These are phyloP conservation scores for Macrotrachela quadricornifera DNA, from an alignment of 1,140 invertebrate genomes.

Conservation along the genomic window DNA sequence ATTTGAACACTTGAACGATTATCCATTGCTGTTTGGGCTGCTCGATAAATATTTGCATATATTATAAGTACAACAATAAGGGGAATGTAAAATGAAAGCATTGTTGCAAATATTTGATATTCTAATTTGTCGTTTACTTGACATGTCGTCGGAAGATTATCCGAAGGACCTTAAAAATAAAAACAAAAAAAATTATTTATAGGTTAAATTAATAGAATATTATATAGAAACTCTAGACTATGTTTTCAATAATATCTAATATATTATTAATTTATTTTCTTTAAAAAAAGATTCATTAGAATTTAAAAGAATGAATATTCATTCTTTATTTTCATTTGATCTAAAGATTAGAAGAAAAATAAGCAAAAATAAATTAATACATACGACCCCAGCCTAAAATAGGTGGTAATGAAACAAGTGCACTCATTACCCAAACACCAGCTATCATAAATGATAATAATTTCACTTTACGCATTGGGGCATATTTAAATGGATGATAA, in stretches of 20 bases:
- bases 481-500: slow-evolving; percentile 34
- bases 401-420: slow-evolving; percentile 32
- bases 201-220: no score
- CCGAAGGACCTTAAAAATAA: no score
- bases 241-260: no score
- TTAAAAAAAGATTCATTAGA: no score
- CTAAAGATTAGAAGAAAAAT: no score
- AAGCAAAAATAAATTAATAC: no score
- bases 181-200: no score
- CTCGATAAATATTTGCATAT: slow-evolving; percentile 62
- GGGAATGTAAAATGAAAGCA: slow-evolving; percentile 74
- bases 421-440: slow-evolving; percentile 31
- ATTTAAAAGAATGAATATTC: no score
- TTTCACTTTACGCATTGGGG: slow-evolving; percentile 29
- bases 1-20: no score
- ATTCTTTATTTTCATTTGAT: no score
- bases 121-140: slow-evolving; percentile 16
- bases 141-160: slow-evolving; percentile 6
- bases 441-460: slow-evolving; percentile 30
- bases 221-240: no score
- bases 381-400: slow-evolving; percentile 24
- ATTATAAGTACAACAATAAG: slow-evolving; percentile 67
- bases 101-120: slow-evolving; percentile 30
- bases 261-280: no score
- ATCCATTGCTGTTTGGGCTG: slow-evolving; percentile 18